Evolutionary conservation across 2,888 invertebrate genomes (phyloP).

Genomic region (Suillia variegata): DNA sequence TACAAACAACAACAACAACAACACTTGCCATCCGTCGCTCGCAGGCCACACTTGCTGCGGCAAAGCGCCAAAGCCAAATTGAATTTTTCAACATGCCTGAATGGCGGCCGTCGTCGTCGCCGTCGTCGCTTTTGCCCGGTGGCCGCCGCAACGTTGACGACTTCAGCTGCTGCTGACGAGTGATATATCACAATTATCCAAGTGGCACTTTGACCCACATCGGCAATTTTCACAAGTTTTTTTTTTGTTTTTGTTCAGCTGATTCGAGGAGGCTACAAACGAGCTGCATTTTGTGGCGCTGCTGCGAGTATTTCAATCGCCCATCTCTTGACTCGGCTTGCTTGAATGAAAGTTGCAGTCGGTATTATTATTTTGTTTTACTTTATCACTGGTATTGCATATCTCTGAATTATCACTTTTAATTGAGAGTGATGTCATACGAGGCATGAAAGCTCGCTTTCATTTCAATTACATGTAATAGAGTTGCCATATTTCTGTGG

Average conservation of each 20-base stretch:
- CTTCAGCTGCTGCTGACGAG: not conserved
- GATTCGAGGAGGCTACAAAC: too few species aligned
- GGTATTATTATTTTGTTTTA: too few species aligned
- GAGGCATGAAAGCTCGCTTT: too few species aligned
- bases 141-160: not conserved
- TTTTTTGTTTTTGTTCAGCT: not conserved
- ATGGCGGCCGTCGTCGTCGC: too few species aligned
- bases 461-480: too few species aligned
- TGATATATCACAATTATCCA: conserved; percentile 46
- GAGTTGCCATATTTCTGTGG: too few species aligned
- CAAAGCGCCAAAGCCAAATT: not conserved
- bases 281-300: too few species aligned
- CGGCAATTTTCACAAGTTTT: not conserved
- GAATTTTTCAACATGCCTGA: not conserved
- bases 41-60: not conserved
- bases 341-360: too few species aligned
- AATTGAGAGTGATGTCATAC: not conserved
- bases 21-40: too few species aligned
- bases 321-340: not conserved
- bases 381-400: too few species aligned
- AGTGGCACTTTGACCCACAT: conserved; percentile 40
- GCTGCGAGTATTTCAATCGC: too few species aligned
- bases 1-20: not conserved
- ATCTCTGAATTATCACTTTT: not conserved
- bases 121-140: not conserved